A percentile compares a stretch with the other conserved stretches of the same genome.
phyloP scores from a whole-genome alignment of 2,797 vertebrate species.

The Microchirus variegatus region DNA sequence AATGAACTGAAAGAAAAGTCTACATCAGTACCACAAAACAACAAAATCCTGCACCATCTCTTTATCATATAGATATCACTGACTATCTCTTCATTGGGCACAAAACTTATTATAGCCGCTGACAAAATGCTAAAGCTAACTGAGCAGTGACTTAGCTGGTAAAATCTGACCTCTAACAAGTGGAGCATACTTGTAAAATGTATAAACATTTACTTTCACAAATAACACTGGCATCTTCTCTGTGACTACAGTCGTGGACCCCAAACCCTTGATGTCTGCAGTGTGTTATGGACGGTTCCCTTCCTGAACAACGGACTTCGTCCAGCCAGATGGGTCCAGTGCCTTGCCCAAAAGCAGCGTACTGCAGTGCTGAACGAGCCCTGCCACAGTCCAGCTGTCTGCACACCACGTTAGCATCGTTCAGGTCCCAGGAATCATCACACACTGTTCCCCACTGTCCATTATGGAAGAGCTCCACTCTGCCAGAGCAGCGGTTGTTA shows the following conservation, averaged over 20 bases:
- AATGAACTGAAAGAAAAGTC: no score
- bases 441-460: slow-evolving; percentile 61
- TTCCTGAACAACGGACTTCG: slow-evolving; percentile 48
- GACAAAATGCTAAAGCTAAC: no score
- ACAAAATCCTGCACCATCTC: no score
- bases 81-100: no score
- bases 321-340: slow-evolving; percentile 68
- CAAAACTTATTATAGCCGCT: no score
- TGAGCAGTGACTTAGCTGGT: no score
- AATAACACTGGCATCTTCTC: slow-evolving; percentile 50
- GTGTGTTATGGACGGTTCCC: slow-evolving; percentile 31
- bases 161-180: no score
- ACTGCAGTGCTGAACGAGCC: slow-evolving; percentile 18
- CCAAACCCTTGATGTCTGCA: slow-evolving; percentile 49
- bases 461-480: slow-evolving; percentile 55
- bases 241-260: slow-evolving; percentile 41
- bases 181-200: no score
- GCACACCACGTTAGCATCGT: slow-evolving; percentile 55
- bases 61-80: no score
- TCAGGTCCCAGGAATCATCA: slow-evolving; percentile 56
- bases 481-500: slow-evolving; percentile 52
- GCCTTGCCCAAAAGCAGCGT: slow-evolving; percentile 52
- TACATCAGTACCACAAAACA: no score
- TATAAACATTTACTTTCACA: slow-evolving; percentile 54
- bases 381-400: slow-evolving; percentile 61